Base-by-base conservation (phyloP, 1,140 invertebrate genomes). In the Drosophila kurseongensis region DNA sequence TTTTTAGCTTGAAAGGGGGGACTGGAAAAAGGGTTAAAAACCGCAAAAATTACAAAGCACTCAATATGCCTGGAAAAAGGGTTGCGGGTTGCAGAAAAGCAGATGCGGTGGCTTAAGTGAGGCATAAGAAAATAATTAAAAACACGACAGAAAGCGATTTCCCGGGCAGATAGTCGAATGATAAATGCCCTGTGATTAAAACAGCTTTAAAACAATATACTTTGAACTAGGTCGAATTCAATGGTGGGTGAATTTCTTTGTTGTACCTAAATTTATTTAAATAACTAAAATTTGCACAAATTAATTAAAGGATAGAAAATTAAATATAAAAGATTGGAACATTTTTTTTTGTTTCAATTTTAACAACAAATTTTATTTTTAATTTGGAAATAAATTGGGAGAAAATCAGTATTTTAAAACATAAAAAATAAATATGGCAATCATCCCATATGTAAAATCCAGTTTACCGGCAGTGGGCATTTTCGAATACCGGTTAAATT, bases 91-190 rank as follows among this genome's bases (percentile, higher is more conserved):
- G 9, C 41, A 13, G 13, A 48, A 48, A 32, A 9, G 47, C 55
- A 48, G 56, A 47, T 52, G 62, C 35, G 66, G 50, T 48, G 59
- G 59, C 84, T 86, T 82, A 88, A 82, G 66, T 79, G 69, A 71
- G 69, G 78, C 82, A 78, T 81, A 86, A 86, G 75, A 72, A 85
- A 86, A 86, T 86, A 88, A 82, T 86, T 88, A 86, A 88, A 86
- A 86, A 78, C 78, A 65, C 67, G 69, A 68, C 63, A 74, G 48
- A 72, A 79, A 76, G 36, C 42, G 47, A 52, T 47, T 60, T 42
- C 56, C 47, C 29, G 16, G 36, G 27, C 4, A 47, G 44, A 32
- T 23, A 75, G 45, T 40, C 79, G 69, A 79, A 79, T 58, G 40
- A 62, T 65, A 55, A 66, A 79, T 83, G 62, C 69, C 54, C 80